These are phyloP conservation scores for Sinocyclocheilus rhinocerous DNA, from an alignment of 2,113 vertebrate genomes.

Conservation along the genomic window DNA sequence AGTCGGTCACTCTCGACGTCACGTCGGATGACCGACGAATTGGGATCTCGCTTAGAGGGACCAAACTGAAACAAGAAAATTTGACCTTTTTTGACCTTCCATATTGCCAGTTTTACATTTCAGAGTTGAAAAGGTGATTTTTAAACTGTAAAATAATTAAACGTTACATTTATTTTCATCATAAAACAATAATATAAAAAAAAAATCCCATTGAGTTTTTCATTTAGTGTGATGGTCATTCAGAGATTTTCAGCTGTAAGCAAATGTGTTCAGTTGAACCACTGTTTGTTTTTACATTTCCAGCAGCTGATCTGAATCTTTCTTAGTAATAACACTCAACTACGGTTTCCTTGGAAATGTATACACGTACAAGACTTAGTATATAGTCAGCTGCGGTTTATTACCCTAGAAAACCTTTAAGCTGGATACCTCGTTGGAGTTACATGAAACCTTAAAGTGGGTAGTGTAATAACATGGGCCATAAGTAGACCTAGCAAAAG, in stretches of 20 bases:
- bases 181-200: background rate
- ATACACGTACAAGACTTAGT: background rate
- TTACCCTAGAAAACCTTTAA: background rate
- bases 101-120: background rate
- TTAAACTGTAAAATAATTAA: background rate
- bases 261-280: background rate
- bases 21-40: too few species aligned
- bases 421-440: background rate
- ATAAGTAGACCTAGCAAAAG: background rate
- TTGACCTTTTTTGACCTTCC: background rate
- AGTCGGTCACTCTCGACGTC: too few species aligned
- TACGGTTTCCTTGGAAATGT: background rate
- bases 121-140: background rate
- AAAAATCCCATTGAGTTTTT: background rate
- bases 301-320: background rate
- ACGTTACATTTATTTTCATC: too few species aligned
- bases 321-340: slow-evolving; percentile 1
- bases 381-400: background rate
- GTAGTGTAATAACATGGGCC: background rate
- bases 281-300: background rate
- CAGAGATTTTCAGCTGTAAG: background rate
- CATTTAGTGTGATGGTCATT: background rate
- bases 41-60: too few species aligned
- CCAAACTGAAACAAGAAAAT: background rate
- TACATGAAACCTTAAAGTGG: background rate